These are phyloP conservation scores for Rotaria macrura DNA, from an alignment of 2,888 invertebrate genomes.

Conservation along the genomic window DNA sequence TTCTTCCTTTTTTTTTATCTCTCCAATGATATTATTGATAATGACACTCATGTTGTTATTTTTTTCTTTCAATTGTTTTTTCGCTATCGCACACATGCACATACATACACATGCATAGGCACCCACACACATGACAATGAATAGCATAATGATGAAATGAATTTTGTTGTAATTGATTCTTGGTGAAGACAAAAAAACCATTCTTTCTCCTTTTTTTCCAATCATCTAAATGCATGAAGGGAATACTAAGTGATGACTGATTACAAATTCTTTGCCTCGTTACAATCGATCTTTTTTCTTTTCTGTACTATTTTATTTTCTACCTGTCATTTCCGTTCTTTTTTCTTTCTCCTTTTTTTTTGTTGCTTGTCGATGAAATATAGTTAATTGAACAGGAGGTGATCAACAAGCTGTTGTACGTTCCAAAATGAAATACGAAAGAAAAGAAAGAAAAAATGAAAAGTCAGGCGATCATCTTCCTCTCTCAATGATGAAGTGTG, in stretches of 20 bases:
- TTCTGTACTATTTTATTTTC: not conserved
- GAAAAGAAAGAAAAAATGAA: not conserved
- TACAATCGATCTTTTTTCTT: not conserved
- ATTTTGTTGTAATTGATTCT: not conserved
- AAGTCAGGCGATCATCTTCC: constrained; percentile 17
- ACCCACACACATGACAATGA: not conserved
- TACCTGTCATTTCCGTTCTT: not conserved
- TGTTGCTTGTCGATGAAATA: not conserved
- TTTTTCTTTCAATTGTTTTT: not conserved
- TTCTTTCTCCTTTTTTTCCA: not conserved
- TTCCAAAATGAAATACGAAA: not conserved
- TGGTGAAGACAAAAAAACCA: not conserved
- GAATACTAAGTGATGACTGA: not conserved
- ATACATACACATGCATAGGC: no score
- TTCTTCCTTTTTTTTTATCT: not conserved
- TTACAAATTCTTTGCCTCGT: constrained; percentile 8
- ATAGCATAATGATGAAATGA: no score
- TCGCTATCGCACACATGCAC: not conserved
- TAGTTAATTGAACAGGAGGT: not conserved
- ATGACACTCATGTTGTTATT: not conserved
- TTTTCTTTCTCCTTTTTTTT: not conserved
- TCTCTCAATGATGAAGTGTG: constrained; percentile 7
- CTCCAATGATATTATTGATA: not conserved
- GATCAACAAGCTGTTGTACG: not conserved
- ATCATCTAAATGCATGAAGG: not conserved